These are phyloP conservation scores for Arremon brunneinucha DNA, from an alignment of 2,797 vertebrate species.

Conservation along the genomic window DNA sequence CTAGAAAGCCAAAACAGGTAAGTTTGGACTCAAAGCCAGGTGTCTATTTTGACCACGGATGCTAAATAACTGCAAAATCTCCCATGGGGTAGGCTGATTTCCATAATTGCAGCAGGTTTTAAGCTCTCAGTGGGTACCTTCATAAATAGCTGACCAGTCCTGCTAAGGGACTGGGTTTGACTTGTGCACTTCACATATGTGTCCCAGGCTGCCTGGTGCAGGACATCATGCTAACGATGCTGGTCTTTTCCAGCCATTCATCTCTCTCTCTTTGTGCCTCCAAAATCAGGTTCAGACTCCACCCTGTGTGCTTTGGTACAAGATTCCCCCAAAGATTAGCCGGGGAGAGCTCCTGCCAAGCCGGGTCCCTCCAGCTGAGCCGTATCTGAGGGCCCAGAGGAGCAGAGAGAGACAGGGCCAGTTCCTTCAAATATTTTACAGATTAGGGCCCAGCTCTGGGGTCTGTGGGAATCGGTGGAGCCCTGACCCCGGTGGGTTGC, in stretches of 20 bases:
- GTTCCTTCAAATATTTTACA: conserved; percentile 24
- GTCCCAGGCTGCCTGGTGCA: background rate
- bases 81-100: background rate
- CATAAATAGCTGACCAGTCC: background rate
- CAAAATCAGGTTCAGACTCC: conserved; percentile 36
- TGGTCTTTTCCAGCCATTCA: background rate
- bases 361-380: conserved; percentile 53
- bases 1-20: background rate
- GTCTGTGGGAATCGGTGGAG: background rate
- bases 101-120: background rate
- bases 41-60: background rate
- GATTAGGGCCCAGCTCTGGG: background rate
- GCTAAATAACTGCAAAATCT: background rate
- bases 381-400: conserved; percentile 16
- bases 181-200: background rate
- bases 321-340: conserved; percentile 32
- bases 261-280: background rate
- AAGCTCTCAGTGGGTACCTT: background rate
- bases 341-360: background rate
- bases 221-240: background rate
- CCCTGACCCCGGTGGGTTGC: background rate
- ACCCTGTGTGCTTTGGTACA: conserved; percentile 47
- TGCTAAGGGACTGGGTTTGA: background rate
- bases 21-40: background rate
- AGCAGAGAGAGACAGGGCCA: conserved; percentile 3